Evolutionary conservation across 2,888 invertebrate species (phyloP).

Genomic region (Tineola bisselliella): DNA sequence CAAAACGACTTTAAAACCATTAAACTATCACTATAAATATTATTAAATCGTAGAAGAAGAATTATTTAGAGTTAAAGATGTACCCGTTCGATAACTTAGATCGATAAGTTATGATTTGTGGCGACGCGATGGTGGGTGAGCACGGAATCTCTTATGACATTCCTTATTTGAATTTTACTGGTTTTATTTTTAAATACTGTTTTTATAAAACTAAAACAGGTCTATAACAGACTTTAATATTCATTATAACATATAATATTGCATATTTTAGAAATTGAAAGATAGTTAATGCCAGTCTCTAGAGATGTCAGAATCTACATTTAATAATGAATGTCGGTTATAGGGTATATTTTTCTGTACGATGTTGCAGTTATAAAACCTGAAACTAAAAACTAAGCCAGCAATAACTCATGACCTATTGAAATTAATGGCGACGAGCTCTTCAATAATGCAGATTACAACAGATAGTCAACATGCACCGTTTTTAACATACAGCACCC

Average conservation of each 20-base stretch:
- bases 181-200: background rate
- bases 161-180: background rate
- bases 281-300: no score
- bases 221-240: no score
- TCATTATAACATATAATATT: no score
- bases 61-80: constrained; percentile 58
- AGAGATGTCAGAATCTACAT: no score
- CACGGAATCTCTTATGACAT: constrained; percentile 19
- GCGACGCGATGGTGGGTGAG: constrained; percentile 28
- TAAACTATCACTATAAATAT: constrained; percentile 51
- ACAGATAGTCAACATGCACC: constrained; percentile 59
- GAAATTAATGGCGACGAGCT: constrained; percentile 4
- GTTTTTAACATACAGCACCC: constrained; percentile 28
- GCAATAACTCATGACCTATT: background rate
- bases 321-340: no score
- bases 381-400: no score
- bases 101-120: constrained; percentile 41
- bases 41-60: constrained; percentile 41
- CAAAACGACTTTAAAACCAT: constrained; percentile 49
- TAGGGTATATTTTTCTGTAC: no score
- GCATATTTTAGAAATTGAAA: no score
- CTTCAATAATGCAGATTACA: constrained; percentile 49
- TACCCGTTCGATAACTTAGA: constrained; percentile 46
- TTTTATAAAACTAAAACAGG: no score
- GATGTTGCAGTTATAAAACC: no score